Evolutionary conservation across 2,113 vertebrate genomes (phyloP).

Genomic region (Terrapene triunguis): DNA sequence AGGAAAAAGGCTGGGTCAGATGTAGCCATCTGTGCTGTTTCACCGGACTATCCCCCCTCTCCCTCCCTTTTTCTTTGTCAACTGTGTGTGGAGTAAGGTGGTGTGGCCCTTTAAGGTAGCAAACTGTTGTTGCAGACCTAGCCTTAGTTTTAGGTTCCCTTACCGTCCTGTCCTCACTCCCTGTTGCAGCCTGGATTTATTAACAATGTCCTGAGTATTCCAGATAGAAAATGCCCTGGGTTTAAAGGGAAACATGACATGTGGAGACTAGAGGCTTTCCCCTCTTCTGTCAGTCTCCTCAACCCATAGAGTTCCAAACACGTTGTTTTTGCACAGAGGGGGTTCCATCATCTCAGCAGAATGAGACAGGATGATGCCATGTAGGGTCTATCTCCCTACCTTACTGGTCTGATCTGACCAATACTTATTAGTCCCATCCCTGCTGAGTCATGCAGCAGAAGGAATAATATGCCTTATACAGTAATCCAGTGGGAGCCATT

Average conservation of each 20-base stretch:
- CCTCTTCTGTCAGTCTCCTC: neutral
- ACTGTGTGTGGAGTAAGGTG: neutral
- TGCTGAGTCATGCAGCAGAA: neutral
- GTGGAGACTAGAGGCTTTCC: neutral
- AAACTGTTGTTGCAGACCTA: neutral
- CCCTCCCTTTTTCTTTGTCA: neutral
- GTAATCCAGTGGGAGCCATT: constrained; percentile 34
- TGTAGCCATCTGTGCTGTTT: neutral
- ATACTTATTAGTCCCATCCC: neutral
- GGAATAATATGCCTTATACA: neutral
- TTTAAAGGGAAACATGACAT: neutral
- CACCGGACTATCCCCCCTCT: neutral
- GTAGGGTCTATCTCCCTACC: neutral
- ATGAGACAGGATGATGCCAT: neutral
- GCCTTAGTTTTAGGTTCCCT: neutral
- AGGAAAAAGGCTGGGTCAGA: neutral
- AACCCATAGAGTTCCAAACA: neutral
- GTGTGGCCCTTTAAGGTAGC: neutral
- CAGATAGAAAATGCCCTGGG: neutral
- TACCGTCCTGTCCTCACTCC: neutral
- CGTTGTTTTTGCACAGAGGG: neutral
- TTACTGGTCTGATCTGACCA: neutral
- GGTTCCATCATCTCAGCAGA: neutral
- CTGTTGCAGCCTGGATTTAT: neutral
- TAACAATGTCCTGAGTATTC: neutral